Evolutionary conservation across 1,140 invertebrate species (phyloP), one percentile per base, ranked within the genome.

Genomic region (Alviniconcha marisindica): DNA sequence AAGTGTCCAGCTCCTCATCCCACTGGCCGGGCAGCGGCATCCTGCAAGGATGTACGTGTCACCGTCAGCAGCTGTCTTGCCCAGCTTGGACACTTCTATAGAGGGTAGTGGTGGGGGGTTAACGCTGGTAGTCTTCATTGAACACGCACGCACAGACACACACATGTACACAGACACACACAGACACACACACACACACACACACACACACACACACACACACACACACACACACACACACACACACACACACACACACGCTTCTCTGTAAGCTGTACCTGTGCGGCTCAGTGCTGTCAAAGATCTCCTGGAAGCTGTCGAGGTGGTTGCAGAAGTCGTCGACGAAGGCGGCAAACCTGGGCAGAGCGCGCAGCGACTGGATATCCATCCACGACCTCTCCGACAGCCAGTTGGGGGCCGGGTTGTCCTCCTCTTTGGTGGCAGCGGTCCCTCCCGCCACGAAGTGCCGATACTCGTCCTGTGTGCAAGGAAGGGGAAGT

Each of bases 11-110:
- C 74, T 95, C 94, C 3, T 90, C 84, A 15, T 92, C 48, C 90
- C 95, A 96, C 10, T 88, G 89, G 0, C 94, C 91, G 31, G 95
- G 92, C 36, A 94, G 83, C 5, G 86, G 31, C 81, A 92, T 91
- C 44, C 92, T 93, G 84, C 10, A 21, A 0, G 21, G 18, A 18
- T 48, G 44, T 48, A 48, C 18, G 18, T 48, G 18, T 48, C 44
- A 48, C 44, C 44, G 18, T 18, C 44, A 48, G 44, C 44, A 48
- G 5, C 44, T 48, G 5, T n/a, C n/a, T n/a, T n/a, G n/a, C n/a
- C n/a, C n/a, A n/a, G n/a, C n/a, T n/a, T n/a, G n/a, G n/a, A n/a
- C n/a, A n/a, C n/a, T n/a, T 48, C 44, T 10, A 48, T 48, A 48
- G 5, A 10, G 44, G 44, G 44, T 48, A 48, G 18, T 48, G 18